Evolutionary conservation across 2,888 invertebrate genomes (phyloP), one percentile per base, ranked within the genome.

Genomic region (Nineta flava): DNA sequence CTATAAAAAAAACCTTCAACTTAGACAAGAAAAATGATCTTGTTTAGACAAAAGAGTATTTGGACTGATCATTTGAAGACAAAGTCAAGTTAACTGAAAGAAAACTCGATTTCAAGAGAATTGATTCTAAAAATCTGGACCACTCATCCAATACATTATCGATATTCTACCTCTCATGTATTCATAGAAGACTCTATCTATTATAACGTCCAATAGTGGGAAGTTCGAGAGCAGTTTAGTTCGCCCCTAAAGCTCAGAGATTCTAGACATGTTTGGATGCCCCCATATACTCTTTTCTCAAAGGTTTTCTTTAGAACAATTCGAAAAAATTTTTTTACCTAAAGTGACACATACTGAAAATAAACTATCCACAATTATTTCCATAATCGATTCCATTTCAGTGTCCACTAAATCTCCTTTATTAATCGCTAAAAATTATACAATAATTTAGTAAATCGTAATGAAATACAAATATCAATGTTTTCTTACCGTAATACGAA

Each of bases 331-430:
- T 12, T 46, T 19, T 73, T 75, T 76, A 71, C 96, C 95, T 59
- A 95, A 69, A 41, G 97, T 99, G 3, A 96, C 97, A 75, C 96
- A 96, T 17, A 97, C 87, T 44, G 97, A 94, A 68, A 99, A 99
- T 42, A 99, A 71, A 59, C 94, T 88, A 61, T 99, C 96, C 0
- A 96, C 96, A 59, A 99, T 87, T 31, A 76, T 80, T 62, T 96
- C 92, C 81, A 97, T 90, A 17, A 96, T 85, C 1, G 72, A 70
- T 62, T 95, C 92, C 84, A 99, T 95, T 73, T 96, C 94, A 26
- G 87, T 84, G 61, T 97, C 97, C 61, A 87, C 88, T 21, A 91
- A 88, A 60, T 93, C 93, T 3, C 90, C 91, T 60, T 85, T 81
- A 68, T 97, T 96, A 53, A 97, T 86, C 13, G 92, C 91, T 87